phyloP scores from a whole-genome alignment of 2,888 invertebrate species.

The Caenorhabditis japonica region DNA sequence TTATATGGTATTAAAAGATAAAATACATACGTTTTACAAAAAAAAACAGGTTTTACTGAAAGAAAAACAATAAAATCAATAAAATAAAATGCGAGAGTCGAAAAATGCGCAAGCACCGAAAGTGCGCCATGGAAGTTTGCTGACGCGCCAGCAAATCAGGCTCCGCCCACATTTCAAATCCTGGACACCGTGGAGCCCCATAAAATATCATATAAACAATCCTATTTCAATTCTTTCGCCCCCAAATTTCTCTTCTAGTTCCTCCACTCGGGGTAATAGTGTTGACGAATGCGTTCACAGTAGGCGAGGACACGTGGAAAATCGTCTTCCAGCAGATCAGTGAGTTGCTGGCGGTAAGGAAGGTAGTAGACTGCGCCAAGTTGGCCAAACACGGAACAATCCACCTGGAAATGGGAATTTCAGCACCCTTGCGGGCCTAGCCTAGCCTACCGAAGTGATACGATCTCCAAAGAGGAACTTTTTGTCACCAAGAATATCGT shows the following conservation, averaged over 20 bases:
- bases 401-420: conserved; percentile 57
- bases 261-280: conserved; percentile 74
- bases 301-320: conserved; percentile 67
- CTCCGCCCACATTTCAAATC: too few species aligned
- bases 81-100: too few species aligned
- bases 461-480: conserved; percentile 96
- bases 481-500: conserved; percentile 90
- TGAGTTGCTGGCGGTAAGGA: conserved; percentile 71
- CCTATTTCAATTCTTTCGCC: neutral
- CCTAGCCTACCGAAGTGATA: conserved; percentile 87
- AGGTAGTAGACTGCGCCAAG: conserved; percentile 68
- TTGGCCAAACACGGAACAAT: conserved; percentile 74
- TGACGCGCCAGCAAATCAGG: too few species aligned
- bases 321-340: conserved; percentile 73
- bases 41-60: too few species aligned
- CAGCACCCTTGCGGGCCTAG: too few species aligned
- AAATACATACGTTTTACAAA: too few species aligned
- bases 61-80: too few species aligned
- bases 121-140: too few species aligned
- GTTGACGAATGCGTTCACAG: conserved; percentile 69
- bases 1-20: too few species aligned
- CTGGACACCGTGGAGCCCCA: too few species aligned
- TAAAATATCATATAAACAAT: conserved; percentile 6
- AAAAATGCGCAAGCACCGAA: too few species aligned
- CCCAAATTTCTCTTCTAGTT: conserved; percentile 18